Percentiles rank a stretch among this genome's conserved stretches.
Evolutionary conservation across 2,113 vertebrate genomes (phyloP).

Genomic region (Meleagris gallopavo): DNA sequence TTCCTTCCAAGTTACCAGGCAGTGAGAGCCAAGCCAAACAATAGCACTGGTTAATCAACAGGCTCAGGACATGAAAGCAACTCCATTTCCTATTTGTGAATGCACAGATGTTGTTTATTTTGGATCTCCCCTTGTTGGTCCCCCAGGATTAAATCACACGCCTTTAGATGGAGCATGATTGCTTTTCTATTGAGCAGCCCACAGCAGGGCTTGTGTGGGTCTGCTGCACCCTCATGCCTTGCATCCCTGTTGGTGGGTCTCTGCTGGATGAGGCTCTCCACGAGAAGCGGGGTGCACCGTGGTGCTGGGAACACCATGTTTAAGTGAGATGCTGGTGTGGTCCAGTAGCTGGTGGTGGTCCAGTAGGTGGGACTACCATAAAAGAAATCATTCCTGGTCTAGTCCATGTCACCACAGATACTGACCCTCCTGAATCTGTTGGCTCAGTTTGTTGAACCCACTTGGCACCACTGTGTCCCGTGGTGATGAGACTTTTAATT

Average conservation of each 20-base stretch:
- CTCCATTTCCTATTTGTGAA: slow-evolving; percentile 76
- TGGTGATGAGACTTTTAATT: not conserved
- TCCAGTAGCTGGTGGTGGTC: not conserved
- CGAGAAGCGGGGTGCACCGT: fast-evolving
- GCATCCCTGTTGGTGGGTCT: not conserved
- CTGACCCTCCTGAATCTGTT: not conserved
- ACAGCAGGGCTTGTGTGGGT: not conserved
- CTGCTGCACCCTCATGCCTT: not conserved
- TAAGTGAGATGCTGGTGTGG: fast-evolving
- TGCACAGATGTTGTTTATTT: slow-evolving; percentile 76
- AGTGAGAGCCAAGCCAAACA: slow-evolving; percentile 6
- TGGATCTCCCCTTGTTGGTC: slow-evolving; percentile 47
- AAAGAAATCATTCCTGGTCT: not conserved
- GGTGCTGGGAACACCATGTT: not conserved
- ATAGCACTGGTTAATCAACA: slow-evolving; percentile 49
- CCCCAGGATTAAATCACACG: slow-evolving; percentile 29
- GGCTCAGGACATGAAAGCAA: slow-evolving; percentile 64
- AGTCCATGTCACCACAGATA: not conserved
- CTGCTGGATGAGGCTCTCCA: not conserved
- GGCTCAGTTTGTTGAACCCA: not conserved
- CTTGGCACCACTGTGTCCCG: fast-evolving
- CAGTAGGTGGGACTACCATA: not conserved
- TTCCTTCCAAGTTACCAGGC: not conserved
- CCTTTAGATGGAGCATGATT: not conserved
- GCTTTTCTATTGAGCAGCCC: not conserved